Evolutionary conservation across 2,888 invertebrate genomes (phyloP).

Genomic region (Chrysomela aeneicollis): DNA sequence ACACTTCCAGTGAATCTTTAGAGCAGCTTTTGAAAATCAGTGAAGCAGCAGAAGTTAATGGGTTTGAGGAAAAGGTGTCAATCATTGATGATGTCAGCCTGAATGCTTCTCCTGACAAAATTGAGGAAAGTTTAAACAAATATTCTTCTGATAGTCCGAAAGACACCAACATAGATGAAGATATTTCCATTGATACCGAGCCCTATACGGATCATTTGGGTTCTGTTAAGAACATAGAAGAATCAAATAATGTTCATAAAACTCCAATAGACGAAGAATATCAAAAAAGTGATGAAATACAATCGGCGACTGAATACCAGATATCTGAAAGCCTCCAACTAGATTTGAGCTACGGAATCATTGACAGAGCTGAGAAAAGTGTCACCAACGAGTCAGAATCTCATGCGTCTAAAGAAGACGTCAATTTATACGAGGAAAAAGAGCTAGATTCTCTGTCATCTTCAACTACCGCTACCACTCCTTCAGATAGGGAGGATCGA

Average conservation of each 20-base stretch:
- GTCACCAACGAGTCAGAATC: slow-evolving; percentile 18
- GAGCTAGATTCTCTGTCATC: slow-evolving; percentile 40
- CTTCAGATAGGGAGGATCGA: neutral
- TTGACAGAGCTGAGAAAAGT: slow-evolving; percentile 22
- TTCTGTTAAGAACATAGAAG: neutral
- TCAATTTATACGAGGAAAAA: slow-evolving; percentile 37
- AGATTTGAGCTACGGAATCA: slow-evolving; percentile 36
- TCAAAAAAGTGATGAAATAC: neutral
- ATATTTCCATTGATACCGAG: slow-evolving; percentile 14
- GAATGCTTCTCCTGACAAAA: neutral
- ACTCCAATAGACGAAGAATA: neutral
- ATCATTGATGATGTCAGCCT: neutral
- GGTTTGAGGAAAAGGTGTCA: neutral
- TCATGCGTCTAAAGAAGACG: slow-evolving; percentile 35
- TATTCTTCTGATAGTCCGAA: neutral
- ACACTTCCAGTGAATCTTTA: slow-evolving; percentile 13
- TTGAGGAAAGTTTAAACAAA: neutral
- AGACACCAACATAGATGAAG: slow-evolving; percentile 25
- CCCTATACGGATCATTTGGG: neutral
- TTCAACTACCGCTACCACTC: slow-evolving; percentile 16
- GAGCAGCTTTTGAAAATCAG: slow-evolving; percentile 17
- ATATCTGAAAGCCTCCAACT: slow-evolving; percentile 2
- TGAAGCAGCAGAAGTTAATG: neutral
- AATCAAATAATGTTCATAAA: too few relatives aligned
- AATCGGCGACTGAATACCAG: neutral